These are phyloP conservation scores for Apis florea DNA, from an alignment of 1,140 invertebrate species.

Conservation along the genomic window DNA sequence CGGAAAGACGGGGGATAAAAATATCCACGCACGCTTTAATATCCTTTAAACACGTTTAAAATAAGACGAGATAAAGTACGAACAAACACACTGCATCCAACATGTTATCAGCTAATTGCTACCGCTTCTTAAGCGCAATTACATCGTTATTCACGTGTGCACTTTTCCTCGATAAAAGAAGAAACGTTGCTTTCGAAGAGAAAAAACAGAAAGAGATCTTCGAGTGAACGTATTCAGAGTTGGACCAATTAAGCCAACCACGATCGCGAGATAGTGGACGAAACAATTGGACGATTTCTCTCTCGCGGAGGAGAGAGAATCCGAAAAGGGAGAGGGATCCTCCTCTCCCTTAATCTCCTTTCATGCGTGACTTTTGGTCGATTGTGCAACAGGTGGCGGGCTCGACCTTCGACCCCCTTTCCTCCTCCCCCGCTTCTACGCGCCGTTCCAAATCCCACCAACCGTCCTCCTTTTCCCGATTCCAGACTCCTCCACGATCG, in stretches of 20 bases:
- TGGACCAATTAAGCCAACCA: neutral
- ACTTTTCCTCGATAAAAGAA: no score
- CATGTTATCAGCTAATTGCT: no score
- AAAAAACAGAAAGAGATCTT: no score
- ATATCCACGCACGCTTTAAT: no score
- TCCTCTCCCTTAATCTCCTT: conserved; percentile 56
- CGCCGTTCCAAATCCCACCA: conserved; percentile 18
- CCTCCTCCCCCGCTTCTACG: conserved; percentile 10
- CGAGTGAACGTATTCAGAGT: no score
- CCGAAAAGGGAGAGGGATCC: neutral
- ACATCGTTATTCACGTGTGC: no score
- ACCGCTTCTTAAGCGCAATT: no score
- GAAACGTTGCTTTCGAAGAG: no score
- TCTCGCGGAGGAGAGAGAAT: neutral
- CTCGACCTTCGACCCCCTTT: conserved; percentile 51
- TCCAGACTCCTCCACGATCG: neutral
- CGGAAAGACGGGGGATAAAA: no score
- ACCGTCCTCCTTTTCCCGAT: conserved; percentile 8
- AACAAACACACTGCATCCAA: no score
- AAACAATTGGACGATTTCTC: conserved; percentile 26
- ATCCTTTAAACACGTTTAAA: no score
- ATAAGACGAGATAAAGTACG: no score
- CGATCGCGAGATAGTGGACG: conserved; percentile 25
- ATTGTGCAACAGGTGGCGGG: conserved; percentile 62
- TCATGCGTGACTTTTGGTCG: conserved; percentile 64